Evolutionary conservation across 2,888 invertebrate genomes (phyloP).

Genomic region (Slavum lentiscoides): DNA sequence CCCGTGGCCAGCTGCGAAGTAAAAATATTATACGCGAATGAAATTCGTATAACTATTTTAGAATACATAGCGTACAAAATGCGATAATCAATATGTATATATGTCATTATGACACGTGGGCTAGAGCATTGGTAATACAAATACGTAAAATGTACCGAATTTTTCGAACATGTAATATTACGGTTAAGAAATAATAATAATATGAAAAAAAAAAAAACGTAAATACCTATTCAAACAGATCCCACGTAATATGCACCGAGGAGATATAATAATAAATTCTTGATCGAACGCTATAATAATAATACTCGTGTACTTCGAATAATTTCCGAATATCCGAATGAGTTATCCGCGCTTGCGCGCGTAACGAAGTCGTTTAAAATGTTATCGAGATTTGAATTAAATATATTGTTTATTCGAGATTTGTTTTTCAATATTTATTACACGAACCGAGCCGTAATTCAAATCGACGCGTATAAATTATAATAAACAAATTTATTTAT

Average conservation of each 20-base stretch:
- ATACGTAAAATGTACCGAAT: neutral
- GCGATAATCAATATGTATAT: neutral
- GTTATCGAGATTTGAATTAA: too few species aligned
- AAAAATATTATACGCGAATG: neutral
- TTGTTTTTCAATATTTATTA: too few species aligned
- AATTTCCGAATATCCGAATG: neutral
- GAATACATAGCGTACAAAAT: neutral
- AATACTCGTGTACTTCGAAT: neutral
- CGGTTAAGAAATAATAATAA: too few species aligned
- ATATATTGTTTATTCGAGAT: too few species aligned
- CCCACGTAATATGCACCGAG: neutral
- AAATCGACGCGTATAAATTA: too few species aligned
- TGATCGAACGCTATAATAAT: neutral
- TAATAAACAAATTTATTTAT: too few species aligned
- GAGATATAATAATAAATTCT: neutral
- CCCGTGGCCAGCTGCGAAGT: neutral
- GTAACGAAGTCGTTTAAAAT: neutral
- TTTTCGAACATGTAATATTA: neutral
- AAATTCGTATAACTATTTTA: constrained; percentile 22
- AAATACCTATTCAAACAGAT: neutral
- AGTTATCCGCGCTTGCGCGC: too few species aligned
- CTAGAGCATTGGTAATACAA: neutral
- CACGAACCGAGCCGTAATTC: too few species aligned
- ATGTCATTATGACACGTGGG: neutral
- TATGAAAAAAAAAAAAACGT: neutral